phyloP scores from a whole-genome alignment of 1,140 invertebrate genomes.

The Melitaea cinxia region DNA sequence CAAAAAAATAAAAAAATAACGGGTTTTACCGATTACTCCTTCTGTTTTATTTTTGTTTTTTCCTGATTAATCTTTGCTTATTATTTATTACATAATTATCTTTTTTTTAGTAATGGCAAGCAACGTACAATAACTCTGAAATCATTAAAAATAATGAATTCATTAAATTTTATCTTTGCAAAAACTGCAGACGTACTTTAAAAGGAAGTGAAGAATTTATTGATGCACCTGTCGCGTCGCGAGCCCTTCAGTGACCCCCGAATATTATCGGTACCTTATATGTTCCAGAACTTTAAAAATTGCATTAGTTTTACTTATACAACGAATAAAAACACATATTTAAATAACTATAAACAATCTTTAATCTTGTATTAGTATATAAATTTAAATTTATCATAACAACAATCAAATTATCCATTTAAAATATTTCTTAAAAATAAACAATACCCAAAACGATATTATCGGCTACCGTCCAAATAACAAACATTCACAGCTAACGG shows the following conservation, averaged over 20 bases:
- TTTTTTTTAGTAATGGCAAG: no score
- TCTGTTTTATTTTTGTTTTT: no score
- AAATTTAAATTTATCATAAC: not conserved
- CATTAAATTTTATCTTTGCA: constrained; percentile 23
- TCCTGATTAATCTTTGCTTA: no score
- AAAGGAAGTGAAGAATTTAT: constrained; percentile 45
- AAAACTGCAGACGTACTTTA: constrained; percentile 33
- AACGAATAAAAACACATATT: not conserved
- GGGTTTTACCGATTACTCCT: no score
- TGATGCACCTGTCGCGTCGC: constrained; percentile 42
- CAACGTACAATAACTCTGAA: not conserved
- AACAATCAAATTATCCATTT: not conserved
- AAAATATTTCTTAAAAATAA: constrained; percentile 22
- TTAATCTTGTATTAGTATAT: not conserved
- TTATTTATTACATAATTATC: no score
- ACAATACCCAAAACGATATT: constrained; percentile 15
- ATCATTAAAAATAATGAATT: constrained; percentile 15
- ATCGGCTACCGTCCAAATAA: constrained; percentile 65
- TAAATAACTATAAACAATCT: not conserved
- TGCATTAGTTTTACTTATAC: no score
- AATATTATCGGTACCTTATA: constrained; percentile 9
- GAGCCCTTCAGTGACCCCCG: constrained; percentile 13
- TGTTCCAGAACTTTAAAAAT: not conserved
- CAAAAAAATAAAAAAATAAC: no score
- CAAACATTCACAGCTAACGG: constrained; percentile 54